Percentiles rank a stretch among this genome's conserved stretches.
phyloP scores from a whole-genome alignment of 2,113 vertebrate genomes.

The Perca schrenkii region DNA sequence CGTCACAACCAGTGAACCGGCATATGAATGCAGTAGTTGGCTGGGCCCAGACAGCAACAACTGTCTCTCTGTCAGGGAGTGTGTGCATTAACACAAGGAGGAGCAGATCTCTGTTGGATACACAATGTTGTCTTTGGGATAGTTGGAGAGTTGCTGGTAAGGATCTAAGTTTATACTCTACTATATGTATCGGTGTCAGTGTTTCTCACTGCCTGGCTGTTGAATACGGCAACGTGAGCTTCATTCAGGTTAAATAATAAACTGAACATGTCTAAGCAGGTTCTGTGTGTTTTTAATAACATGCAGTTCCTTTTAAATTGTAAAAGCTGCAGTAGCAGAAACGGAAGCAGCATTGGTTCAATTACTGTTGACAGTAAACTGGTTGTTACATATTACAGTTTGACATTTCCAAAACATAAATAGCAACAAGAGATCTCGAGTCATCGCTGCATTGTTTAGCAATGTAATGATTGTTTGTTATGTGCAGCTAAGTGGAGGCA shows the following conservation, averaged over 20 bases:
- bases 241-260: neutral
- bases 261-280: neutral
- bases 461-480: slow-evolving; percentile 12
- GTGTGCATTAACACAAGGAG: slow-evolving; percentile 56
- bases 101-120: slow-evolving; percentile 50
- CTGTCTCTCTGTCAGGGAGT: slow-evolving; percentile 22
- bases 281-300: slow-evolving; percentile 1
- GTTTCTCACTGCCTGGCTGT: neutral
- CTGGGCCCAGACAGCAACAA: slow-evolving; percentile 11
- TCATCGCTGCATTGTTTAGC: slow-evolving; percentile 7
- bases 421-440: neutral
- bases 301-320: neutral
- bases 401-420: slow-evolving; percentile 21
- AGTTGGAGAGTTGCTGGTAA: slow-evolving; percentile 66
- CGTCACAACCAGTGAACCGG: slow-evolving; percentile 59
- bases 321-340: neutral
- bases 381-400: neutral
- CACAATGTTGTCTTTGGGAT: slow-evolving; percentile 67
- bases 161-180: slow-evolving; percentile 27
- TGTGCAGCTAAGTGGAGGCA: slow-evolving; percentile 16
- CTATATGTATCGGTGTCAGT: neutral
- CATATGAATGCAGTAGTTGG: slow-evolving; percentile 48
- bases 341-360: slow-evolving; percentile 1
- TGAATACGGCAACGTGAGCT: neutral
- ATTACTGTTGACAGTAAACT: neutral